Evolutionary conservation across 2,113 vertebrate genomes (phyloP).

Genomic region (Pontoporia blainvillei): DNA sequence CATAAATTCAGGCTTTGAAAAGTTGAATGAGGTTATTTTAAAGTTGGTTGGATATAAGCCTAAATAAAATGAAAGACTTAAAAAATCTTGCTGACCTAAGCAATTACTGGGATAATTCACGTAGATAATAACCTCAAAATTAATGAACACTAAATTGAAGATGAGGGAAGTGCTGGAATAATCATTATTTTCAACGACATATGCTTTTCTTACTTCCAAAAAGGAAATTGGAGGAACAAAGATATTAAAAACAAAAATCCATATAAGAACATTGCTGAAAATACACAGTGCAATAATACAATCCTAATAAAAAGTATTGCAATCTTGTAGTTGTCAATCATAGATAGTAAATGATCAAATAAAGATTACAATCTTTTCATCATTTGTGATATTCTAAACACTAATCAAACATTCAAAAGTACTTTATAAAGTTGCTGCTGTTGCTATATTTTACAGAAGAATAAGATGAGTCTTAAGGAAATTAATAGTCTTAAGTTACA

Average conservation of each 20-base stretch:
- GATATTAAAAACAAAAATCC: neutral
- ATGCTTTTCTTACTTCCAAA: neutral
- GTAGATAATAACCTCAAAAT: neutral
- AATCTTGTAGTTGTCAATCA: neutral
- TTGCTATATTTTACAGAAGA: neutral
- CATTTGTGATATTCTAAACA: neutral
- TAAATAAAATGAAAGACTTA: slow-evolving; percentile 7
- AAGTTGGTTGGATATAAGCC: neutral
- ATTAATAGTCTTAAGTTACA: neutral
- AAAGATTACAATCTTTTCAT: neutral
- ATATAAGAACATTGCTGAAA: neutral
- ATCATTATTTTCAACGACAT: neutral
- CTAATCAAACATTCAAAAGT: neutral
- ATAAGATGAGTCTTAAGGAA: neutral
- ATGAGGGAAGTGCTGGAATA: neutral
- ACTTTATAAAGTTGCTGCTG: neutral
- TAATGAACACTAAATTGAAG: neutral
- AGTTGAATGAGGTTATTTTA: neutral
- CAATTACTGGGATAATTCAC: neutral
- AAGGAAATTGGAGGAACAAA: neutral
- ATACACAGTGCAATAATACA: neutral
- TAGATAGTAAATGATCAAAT: neutral
- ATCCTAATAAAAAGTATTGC: neutral
- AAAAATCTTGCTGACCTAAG: neutral
- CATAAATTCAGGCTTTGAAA: neutral